phyloP scores from a whole-genome alignment of 2,113 vertebrate species.

The Arenaria interpres region DNA sequence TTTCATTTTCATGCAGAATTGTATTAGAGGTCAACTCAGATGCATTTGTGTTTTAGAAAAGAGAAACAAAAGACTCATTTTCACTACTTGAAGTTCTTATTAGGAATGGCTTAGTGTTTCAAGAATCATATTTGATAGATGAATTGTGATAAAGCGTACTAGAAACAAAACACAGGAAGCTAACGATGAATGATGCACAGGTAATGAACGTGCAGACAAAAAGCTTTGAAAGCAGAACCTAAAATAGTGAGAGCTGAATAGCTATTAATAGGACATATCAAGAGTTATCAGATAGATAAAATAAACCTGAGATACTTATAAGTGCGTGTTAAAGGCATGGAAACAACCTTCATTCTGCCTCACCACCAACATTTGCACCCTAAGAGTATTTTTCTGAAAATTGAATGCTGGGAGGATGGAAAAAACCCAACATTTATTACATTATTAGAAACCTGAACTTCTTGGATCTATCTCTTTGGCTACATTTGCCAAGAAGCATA shows the following conservation, averaged over 20 bases:
- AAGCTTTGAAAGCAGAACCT: background rate
- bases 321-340: background rate
- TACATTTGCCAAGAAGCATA: background rate
- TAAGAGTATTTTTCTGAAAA: background rate
- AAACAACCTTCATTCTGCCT: background rate
- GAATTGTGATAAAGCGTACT: background rate
- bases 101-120: background rate
- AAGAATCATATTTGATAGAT: background rate
- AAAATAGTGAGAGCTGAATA: background rate
- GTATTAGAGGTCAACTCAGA: background rate
- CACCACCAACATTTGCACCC: background rate
- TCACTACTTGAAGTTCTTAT: background rate
- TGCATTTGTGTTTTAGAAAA: background rate
- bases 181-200: background rate
- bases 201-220: background rate
- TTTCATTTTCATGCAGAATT: background rate
- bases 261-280: background rate
- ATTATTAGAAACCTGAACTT: conserved; percentile 2
- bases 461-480: background rate
- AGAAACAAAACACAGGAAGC: background rate
- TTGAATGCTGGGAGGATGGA: background rate
- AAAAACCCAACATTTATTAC: background rate
- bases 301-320: background rate
- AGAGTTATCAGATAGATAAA: background rate
- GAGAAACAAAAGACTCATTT: background rate